Percentiles rank a stretch among this genome's conserved stretches.
Conservation (phyloP, 2,888 invertebrate genomes). For the Machimus atricapillus region DNA sequence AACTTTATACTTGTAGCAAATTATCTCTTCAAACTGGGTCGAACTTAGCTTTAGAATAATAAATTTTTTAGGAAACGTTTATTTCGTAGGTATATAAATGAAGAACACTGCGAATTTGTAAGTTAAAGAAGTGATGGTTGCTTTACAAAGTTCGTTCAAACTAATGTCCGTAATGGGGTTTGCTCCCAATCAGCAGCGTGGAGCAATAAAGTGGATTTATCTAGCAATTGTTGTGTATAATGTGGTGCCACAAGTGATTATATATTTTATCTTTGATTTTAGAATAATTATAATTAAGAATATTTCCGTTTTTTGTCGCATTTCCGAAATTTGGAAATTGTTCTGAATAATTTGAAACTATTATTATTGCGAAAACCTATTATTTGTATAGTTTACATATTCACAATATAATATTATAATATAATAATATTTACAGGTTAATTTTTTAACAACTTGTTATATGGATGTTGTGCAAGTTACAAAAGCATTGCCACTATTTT, state of each 20-base stretch:
- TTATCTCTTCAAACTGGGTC: background rate
- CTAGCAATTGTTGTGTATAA: background rate
- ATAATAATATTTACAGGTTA: background rate
- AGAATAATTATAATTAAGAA: no score
- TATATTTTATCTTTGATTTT: background rate
- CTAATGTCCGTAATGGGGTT: background rate
- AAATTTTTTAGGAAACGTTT: background rate
- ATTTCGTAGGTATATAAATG: background rate
- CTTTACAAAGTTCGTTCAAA: background rate
- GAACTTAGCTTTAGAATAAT: background rate
- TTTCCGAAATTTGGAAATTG: no score
- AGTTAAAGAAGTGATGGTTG: background rate
- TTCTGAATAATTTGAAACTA: no score
- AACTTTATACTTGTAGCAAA: background rate
- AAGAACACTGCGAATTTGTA: background rate
- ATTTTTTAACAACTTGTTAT: background rate
- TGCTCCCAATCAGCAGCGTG: background rate
- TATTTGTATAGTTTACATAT: background rate
- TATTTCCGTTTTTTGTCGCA: no score
- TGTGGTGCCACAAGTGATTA: background rate
- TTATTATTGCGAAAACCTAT: background rate
- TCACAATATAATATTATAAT: background rate
- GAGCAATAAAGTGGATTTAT: background rate
- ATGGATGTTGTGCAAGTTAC: background rate
- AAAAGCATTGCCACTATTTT: background rate